Evolutionary conservation across 1,140 invertebrate species (phyloP).

Genomic region (Tribolium castaneum): DNA sequence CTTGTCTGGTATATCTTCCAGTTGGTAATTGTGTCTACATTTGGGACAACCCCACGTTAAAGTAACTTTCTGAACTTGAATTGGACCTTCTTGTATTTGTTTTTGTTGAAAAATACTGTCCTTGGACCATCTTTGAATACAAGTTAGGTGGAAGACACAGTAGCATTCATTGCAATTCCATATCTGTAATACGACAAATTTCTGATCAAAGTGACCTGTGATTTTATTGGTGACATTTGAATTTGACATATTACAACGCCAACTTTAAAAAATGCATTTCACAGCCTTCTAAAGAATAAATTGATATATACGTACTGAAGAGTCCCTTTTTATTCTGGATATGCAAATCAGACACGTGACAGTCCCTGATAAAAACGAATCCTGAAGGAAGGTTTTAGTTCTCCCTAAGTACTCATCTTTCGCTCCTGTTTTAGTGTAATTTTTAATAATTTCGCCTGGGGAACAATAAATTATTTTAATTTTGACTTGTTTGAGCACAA

Average conservation of each 20-base stretch:
- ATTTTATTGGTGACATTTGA: too few species aligned
- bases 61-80: constrained; percentile 59
- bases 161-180: constrained; percentile 87
- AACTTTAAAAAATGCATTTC: too few species aligned
- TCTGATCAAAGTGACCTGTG: too few species aligned
- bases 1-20: constrained; percentile 78
- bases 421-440: constrained; percentile 64
- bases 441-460: constrained; percentile 62
- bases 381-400: constrained; percentile 79
- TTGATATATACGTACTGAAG: constrained; percentile 70
- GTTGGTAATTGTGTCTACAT: constrained; percentile 84
- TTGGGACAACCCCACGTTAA: constrained; percentile 85
- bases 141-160: constrained; percentile 87
- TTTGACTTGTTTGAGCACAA: constrained; percentile 35
- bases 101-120: constrained; percentile 83
- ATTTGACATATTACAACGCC: too few species aligned
- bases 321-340: constrained; percentile 83
- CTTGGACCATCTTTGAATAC: constrained; percentile 93
- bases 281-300: constrained; percentile 3
- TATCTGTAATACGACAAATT: constrained; percentile 68
- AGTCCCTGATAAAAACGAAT: constrained; percentile 80
- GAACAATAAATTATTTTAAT: constrained; percentile 60
- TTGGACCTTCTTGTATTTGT: constrained; percentile 65
- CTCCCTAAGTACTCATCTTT: constrained; percentile 66
- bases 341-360: constrained; percentile 93